phyloP scores from a whole-genome alignment of 2,797 vertebrate genomes.

The Danio aesculapii region DNA sequence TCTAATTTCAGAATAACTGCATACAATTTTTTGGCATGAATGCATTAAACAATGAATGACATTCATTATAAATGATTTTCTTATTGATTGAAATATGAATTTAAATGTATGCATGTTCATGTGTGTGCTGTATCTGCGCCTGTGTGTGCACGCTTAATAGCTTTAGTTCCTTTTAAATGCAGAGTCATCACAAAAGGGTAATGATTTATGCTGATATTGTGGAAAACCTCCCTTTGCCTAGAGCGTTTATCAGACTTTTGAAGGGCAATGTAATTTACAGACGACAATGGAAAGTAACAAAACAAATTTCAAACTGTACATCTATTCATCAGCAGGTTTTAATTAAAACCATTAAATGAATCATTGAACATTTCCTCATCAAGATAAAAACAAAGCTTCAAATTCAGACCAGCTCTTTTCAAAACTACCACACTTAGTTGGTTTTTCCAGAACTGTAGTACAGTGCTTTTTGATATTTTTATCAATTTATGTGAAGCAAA shows the following conservation, averaged over 20 bases:
- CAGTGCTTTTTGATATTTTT: too few relatives aligned
- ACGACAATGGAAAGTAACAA: background rate
- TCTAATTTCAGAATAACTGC: too few relatives aligned
- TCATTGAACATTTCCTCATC: background rate
- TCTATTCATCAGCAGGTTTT: background rate
- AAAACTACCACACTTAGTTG: background rate
- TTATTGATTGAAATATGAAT: conserved; percentile 9
- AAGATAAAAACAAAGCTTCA: background rate
- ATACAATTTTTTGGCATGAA: background rate
- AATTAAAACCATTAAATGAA: background rate
- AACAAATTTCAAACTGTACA: background rate
- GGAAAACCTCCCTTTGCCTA: background rate
- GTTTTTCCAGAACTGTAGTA: too few relatives aligned
- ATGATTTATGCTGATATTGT: conserved; percentile 3
- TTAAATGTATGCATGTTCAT: background rate
- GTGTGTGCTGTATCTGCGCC: too few relatives aligned
- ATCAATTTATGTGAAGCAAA: background rate
- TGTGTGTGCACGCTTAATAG: background rate
- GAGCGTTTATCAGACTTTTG: background rate
- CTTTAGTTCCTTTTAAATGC: background rate
- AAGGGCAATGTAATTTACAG: background rate
- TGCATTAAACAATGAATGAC: background rate
- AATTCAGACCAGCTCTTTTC: background rate
- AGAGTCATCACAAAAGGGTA: background rate
- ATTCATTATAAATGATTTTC: background rate